A percentile compares a stretch with the other conserved stretches of the same genome.
phyloP scores from a whole-genome alignment of 2,888 invertebrate genomes.

The Platerodrilus igneus region DNA sequence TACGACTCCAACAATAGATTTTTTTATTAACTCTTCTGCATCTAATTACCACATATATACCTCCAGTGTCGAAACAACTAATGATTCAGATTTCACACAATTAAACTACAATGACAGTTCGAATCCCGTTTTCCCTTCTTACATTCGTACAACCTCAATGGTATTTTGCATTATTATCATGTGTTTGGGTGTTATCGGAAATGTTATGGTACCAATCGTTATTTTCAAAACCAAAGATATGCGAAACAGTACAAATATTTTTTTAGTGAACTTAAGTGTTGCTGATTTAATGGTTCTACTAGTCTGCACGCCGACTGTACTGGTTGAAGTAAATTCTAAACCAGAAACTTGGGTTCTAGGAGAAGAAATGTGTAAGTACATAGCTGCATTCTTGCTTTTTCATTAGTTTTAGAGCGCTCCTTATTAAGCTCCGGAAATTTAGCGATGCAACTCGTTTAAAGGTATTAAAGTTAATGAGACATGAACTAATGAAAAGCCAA shows the following conservation, averaged over 20 bases:
- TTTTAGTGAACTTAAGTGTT: constrained; percentile 87
- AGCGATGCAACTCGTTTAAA: too few relatives aligned
- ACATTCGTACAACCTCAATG: constrained; percentile 85
- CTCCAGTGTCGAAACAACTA: constrained; percentile 12
- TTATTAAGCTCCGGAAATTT: too few relatives aligned
- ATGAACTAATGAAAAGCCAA: too few relatives aligned
- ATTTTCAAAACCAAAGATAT: constrained; percentile 89
- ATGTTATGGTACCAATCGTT: constrained; percentile 89
- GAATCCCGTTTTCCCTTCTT: constrained; percentile 63
- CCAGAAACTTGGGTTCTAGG: constrained; percentile 93
- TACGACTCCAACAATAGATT: constrained; percentile 19
- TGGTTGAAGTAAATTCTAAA: constrained; percentile 88
- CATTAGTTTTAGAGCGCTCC: too few relatives aligned
- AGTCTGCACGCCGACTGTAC: constrained; percentile 87
- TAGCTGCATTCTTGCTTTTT: too few relatives aligned
- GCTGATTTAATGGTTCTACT: constrained; percentile 88
- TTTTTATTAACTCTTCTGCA: constrained; percentile 16
- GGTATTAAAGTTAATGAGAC: too few relatives aligned
- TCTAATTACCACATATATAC: constrained; percentile 20
- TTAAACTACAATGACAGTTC: constrained; percentile 37
- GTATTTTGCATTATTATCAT: constrained; percentile 83
- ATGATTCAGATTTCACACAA: constrained; percentile 21
- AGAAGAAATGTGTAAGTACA: constrained; percentile 85
- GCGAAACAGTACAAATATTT: constrained; percentile 92
- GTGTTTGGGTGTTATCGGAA: constrained; percentile 86